Conservation (phyloP, 37 sponge, comb jelly and placozoan species). For the Sycon ciliatum region DNA sequence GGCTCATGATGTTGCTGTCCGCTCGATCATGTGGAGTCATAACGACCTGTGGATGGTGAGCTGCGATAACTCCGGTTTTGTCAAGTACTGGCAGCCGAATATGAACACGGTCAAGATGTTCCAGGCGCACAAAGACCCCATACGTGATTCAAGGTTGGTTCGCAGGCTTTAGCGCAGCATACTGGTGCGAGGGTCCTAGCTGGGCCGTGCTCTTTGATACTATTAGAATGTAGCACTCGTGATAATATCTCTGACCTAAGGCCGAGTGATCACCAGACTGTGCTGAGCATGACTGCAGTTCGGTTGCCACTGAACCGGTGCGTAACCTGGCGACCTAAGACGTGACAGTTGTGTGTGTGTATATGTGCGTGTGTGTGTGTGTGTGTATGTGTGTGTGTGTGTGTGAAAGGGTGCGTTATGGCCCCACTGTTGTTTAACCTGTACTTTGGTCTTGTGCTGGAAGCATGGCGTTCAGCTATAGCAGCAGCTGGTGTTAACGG, state of each 20-base stretch:
- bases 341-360: background rate
- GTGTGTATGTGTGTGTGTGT: background rate
- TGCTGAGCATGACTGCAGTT: no score
- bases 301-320: no score
- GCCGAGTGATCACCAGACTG: no score
- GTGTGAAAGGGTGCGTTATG: slow-evolving; percentile 10
- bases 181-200: background rate
- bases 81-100: slow-evolving; percentile 98
- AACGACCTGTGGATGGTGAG: slow-evolving; percentile 83
- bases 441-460: no score
- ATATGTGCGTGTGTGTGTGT: background rate
- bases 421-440: no score
- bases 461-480: no score
- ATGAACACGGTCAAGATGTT: slow-evolving; percentile 92
- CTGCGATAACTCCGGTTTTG: slow-evolving; percentile 75
- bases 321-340: no score
- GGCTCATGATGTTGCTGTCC: slow-evolving; percentile 85
- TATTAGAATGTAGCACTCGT: no score
- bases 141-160: slow-evolving; percentile 70
- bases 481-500: no score
- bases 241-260: no score
- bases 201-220: no score
- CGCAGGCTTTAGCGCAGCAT: background rate
- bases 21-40: slow-evolving; percentile 85
- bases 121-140: slow-evolving; percentile 87